Conservation (phyloP, 2,113 vertebrate genomes). For the Notechis scutatus region DNA sequence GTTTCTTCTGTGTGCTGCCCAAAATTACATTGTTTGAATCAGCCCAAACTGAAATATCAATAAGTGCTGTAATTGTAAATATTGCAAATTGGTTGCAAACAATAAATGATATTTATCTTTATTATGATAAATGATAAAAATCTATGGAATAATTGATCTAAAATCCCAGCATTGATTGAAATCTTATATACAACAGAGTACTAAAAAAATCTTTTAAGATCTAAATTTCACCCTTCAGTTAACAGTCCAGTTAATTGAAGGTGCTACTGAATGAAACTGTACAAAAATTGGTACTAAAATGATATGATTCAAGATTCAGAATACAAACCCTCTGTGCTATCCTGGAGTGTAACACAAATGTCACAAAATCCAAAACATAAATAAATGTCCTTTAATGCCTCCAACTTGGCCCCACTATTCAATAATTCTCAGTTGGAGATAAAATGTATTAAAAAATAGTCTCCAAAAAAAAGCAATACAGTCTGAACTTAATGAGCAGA, state of each 20-base stretch:
- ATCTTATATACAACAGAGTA: neutral
- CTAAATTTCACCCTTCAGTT: neutral
- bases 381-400: too few relatives aligned
- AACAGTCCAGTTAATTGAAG: neutral
- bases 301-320: neutral
- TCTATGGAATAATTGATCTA: neutral
- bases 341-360: too few relatives aligned
- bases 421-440: too few relatives aligned
- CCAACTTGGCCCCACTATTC: too few relatives aligned
- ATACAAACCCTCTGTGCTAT: neutral
- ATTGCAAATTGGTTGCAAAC: neutral
- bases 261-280: neutral
- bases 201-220: neutral
- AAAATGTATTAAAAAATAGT: too few relatives aligned
- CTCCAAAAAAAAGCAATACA: too few relatives aligned
- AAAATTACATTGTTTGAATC: neutral
- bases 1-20: neutral
- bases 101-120: neutral
- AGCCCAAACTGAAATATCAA: neutral
- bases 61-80: neutral
- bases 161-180: neutral
- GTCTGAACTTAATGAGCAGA: too few relatives aligned
- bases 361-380: too few relatives aligned
- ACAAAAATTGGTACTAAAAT: neutral
- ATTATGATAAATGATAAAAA: neutral